phyloP scores from a whole-genome alignment of 2,113 vertebrate species.

The Cyprinodon tularosa region DNA sequence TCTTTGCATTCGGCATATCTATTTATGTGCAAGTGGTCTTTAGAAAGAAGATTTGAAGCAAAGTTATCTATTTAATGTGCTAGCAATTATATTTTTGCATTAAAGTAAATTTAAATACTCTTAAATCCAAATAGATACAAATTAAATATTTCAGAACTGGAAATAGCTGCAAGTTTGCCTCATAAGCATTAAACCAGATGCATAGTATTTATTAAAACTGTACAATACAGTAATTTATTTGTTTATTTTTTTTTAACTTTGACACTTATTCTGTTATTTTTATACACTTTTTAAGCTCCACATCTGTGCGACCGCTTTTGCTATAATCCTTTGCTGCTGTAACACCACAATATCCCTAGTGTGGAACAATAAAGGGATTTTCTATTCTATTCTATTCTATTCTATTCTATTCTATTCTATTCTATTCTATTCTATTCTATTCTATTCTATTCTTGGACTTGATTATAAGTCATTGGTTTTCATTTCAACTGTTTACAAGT shows the following conservation, averaged over 20 bases:
- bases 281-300: too few relatives aligned
- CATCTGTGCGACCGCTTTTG: too few relatives aligned
- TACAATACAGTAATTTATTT: too few relatives aligned
- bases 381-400: too few relatives aligned
- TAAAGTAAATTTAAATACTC: neutral
- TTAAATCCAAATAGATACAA: neutral
- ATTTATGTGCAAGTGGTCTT: slow-evolving; percentile 18
- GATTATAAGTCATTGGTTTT: neutral
- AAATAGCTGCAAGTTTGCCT: neutral
- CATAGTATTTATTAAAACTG: too few relatives aligned
- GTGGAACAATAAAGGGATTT: too few relatives aligned
- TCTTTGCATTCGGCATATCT: neutral
- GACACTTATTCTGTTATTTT: too few relatives aligned
- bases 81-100: slow-evolving; percentile 1
- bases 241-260: too few relatives aligned
- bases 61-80: neutral
- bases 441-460: neutral
- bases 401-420: too few relatives aligned
- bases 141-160: neutral
- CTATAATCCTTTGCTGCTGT: too few relatives aligned
- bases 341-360: too few relatives aligned
- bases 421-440: too few relatives aligned
- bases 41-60: slow-evolving; percentile 2
- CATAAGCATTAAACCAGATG: neutral
- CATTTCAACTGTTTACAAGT: neutral